phyloP scores from a whole-genome alignment of 2,113 vertebrate species.

The Eulemur rufifrons region DNA sequence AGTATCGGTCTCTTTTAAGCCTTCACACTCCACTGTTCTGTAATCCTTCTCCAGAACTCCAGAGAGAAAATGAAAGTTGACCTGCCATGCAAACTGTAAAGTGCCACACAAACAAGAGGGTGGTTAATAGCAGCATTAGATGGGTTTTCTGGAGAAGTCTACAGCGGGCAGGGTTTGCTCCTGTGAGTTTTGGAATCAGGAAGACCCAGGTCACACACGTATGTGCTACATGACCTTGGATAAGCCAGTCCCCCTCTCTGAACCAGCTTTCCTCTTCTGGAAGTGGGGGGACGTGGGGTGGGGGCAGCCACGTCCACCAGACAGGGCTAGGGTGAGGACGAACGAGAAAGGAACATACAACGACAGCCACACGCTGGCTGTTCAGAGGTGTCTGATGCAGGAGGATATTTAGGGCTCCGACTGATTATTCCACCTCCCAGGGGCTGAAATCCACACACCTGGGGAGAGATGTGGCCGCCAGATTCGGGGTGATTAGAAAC shows the following conservation, averaged over 20 bases:
- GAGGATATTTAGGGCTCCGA: neutral
- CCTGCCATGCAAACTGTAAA: neutral
- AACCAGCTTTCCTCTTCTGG: neutral
- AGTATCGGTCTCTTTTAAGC: neutral
- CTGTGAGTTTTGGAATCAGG: neutral
- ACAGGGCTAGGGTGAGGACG: neutral
- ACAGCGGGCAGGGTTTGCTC: neutral
- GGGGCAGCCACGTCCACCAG: fast-evolving
- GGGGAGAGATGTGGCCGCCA: neutral
- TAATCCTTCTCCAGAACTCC: neutral
- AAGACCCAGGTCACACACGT: neutral
- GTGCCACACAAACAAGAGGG: neutral
- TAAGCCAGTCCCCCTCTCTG: neutral
- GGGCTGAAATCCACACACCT: neutral
- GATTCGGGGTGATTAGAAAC: neutral
- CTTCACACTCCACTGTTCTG: neutral
- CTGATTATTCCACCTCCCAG: neutral
- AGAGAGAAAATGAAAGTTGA: neutral
- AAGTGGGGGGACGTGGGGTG: neutral
- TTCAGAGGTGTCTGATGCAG: neutral
- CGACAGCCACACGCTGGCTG: fast-evolving
- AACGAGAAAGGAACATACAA: fast-evolving
- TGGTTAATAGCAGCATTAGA: neutral
- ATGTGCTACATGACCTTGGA: neutral
- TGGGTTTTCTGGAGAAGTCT: neutral